A percentile compares a stretch with the other conserved stretches of the same genome.
phyloP scores from a whole-genome alignment of 2,888 invertebrate species.

The Lasius fuliginosus region DNA sequence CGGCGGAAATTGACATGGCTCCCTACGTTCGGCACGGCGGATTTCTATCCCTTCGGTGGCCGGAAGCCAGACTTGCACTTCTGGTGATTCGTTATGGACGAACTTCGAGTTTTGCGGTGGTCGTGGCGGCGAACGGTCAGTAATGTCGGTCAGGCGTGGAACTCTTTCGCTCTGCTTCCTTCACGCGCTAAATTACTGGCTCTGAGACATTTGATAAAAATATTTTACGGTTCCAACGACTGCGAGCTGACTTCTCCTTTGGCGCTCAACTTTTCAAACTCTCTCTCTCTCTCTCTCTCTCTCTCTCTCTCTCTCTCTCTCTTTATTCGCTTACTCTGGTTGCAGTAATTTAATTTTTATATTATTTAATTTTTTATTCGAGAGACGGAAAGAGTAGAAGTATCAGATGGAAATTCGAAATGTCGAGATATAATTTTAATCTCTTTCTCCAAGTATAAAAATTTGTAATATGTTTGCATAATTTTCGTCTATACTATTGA shows the following conservation, averaged over 20 bases:
- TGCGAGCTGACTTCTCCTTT: neutral
- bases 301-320: neutral
- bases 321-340: neutral
- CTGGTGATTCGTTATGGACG: constrained; percentile 51
- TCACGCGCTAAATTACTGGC: constrained; percentile 45
- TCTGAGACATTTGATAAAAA: constrained; percentile 45
- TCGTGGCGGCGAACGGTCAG: constrained; percentile 37
- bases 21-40: constrained; percentile 21
- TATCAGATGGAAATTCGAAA: neutral
- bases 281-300: neutral
- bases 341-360: neutral
- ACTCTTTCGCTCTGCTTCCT: constrained; percentile 48
- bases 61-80: constrained; percentile 54
- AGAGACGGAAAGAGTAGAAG: neutral
- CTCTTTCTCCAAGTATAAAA: neutral
- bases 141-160: constrained; percentile 39
- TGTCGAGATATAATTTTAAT: neutral
- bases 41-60: constrained; percentile 33
- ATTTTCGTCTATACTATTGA: neutral
- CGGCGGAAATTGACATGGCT: constrained; percentile 26
- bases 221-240: constrained; percentile 37
- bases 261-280: neutral
- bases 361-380: constrained; percentile 23
- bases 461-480: neutral
- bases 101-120: constrained; percentile 50